These are phyloP conservation scores for Lophius piscatorius DNA, from an alignment of 2,113 vertebrate genomes.

Conservation along the genomic window DNA sequence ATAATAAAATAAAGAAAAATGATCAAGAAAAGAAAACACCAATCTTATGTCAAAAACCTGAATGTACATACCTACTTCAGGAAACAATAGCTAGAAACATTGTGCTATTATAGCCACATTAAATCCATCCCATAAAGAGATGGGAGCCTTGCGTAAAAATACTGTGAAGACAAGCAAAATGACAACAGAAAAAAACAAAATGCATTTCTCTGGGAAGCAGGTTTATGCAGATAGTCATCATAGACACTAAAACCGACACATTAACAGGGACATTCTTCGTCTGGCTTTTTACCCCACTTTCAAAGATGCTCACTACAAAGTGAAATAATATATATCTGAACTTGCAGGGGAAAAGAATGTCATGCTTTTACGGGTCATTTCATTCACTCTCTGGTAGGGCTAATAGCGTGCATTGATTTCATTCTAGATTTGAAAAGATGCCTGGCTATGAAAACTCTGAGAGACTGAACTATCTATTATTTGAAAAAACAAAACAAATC, in stretches of 20 bases:
- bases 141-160: constrained; percentile 4
- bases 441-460: constrained; percentile 33
- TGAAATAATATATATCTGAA: not conserved
- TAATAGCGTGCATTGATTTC: constrained; percentile 38
- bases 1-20: constrained; percentile 33
- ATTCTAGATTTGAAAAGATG: constrained; percentile 19
- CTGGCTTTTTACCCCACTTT: not conserved
- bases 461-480: constrained; percentile 46
- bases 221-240: constrained; percentile 7
- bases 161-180: constrained; percentile 10
- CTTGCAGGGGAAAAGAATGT: not conserved
- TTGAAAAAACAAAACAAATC: constrained; percentile 22
- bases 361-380: constrained; percentile 19
- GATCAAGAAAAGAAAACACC: too few relatives aligned
- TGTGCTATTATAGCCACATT: too few relatives aligned
- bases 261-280: constrained; percentile 10
- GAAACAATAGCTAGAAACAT: too few relatives aligned
- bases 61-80: too few relatives aligned
- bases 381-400: constrained; percentile 26
- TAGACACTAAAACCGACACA: constrained; percentile 6
- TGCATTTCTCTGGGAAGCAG: not conserved
- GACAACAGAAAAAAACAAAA: not conserved
- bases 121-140: constrained; percentile 25
- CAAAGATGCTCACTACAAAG: constrained; percentile 1
- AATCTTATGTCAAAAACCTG: too few relatives aligned